phyloP scores from a whole-genome alignment of 2,113 vertebrate species.

The Sylvilagus bachmani region DNA sequence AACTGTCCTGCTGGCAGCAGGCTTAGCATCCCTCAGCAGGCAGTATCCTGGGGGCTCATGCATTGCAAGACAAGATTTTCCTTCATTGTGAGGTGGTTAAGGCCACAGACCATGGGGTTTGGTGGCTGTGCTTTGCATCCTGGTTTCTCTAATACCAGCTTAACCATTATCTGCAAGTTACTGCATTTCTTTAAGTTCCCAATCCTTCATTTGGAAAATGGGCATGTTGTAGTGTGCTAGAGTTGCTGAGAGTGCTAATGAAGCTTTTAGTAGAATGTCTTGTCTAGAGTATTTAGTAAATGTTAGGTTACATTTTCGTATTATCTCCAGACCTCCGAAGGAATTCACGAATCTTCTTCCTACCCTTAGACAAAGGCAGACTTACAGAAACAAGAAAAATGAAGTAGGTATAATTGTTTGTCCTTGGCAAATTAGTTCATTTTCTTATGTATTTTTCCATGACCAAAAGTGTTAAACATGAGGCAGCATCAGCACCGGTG shows the following conservation, averaged over 20 bases:
- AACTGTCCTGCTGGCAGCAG: no score
- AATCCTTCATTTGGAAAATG: not conserved
- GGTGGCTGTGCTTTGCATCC: not conserved
- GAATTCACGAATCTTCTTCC: not conserved
- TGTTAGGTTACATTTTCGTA: not conserved
- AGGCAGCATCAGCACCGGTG: not conserved
- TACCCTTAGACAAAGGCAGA: slow-evolving; percentile 5
- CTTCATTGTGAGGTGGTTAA: not conserved
- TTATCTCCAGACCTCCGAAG: not conserved
- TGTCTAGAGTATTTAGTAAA: not conserved
- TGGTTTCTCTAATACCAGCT: not conserved
- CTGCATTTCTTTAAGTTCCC: not conserved
- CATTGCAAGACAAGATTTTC: not conserved
- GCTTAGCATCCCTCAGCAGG: fast-evolving
- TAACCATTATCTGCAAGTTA: not conserved
- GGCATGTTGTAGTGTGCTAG: no score
- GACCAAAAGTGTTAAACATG: slow-evolving; percentile 27
- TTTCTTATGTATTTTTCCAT: not conserved
- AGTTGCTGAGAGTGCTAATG: not conserved
- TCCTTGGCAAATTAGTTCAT: not conserved
- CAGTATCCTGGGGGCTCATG: not conserved
- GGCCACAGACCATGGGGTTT: not conserved
- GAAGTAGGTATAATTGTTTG: not conserved
- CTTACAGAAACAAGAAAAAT: not conserved
- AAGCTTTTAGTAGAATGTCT: not conserved